Base-by-base conservation (phyloP, 2,113 vertebrate species). In the Hystrix cristata region DNA sequence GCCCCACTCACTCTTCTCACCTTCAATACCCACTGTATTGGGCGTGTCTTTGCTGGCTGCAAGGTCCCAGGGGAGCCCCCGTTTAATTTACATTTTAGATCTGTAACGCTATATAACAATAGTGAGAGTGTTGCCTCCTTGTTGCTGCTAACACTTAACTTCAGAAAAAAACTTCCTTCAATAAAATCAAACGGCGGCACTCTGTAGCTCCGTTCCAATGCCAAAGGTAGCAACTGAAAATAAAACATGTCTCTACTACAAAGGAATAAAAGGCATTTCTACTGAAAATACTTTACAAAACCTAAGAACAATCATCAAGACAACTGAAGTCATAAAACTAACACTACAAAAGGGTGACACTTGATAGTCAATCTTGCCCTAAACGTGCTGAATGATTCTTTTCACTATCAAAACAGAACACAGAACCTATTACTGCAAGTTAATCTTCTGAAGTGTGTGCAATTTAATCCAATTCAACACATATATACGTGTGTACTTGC, bases 221-320 rank as follows among this genome's bases (percentile, higher is more conserved):
- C 69, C 25, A 51, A 95, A 90, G 0, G 34, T 78, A 74, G 29
- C 21, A 88, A 95, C 31, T 29, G 82, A 95, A 97, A 96, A 91
- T 83, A 96, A 97, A 98, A 89, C 95, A 93, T 92, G 92, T 78
- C 95, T 79, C 96, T 80, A 94, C 93, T 87, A 95, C 89, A 60
- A 96, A 95, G 67, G 31, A 91, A 94, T 93, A 93, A 96, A 96
- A 90, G 78, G 48, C 90, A 96, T 96, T 95, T 94, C 85, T 72
- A 74, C 82, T 19, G 34, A 94, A 97, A 96, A 95, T 87, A 95
- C 46, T 94, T 93, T 43, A 92, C 43, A 94, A 76, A 86, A 74
- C 69, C 65, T 60, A 95, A 86, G 55, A 92, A 92, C 6, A 2
- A 83, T 72, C 74, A 92, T 85, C 57, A 60, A 94, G 82, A 93